Base-by-base conservation (phyloP, 2,797 vertebrate species). In the Microchirus variegatus region DNA sequence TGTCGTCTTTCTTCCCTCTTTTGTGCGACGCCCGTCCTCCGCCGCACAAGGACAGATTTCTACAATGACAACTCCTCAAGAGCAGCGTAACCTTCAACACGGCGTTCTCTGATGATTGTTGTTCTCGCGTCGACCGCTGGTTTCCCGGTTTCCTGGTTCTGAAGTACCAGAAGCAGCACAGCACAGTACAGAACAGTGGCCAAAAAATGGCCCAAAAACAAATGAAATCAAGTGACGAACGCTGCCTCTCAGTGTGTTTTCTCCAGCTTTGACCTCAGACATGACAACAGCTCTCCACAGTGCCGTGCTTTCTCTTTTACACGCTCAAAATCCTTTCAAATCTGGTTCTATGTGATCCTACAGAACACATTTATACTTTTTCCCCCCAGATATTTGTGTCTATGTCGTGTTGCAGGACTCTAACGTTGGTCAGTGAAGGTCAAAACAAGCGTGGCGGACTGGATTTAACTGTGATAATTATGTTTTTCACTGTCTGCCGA, bases 281-380 rank as follows among this genome's bases (percentile, higher is more conserved):
- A 64, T 68, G 66, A 71, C 59, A 19, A 51, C n/a, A 53, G 48
- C 62, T 64, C 37, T 63, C 22, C 31, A 26, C 13, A n/a, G 22
- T 64, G 58, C 62, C 73, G 57, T 65, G 53, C 63, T 48, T 31
- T 31, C 53, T 70, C 31, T 56, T 61, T 43, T 58, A 59, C 45
- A n/a, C 16, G 2, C 37, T 64, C 31, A 43, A 10, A 50, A 22
- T 45, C 38, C 12, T 58, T 54, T 77, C 44, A 40, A 63, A 57
- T 48, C 18, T 45, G 18, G 4, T 4, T 53, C 50, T 0, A 5
- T 40, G 35, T 43, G 61, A 62, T 69, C 9, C n/a, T 16, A 52
- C 51, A 16, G 10, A 46, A 12, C 9, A n/a, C 13, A 11, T 11
- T 26, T 58, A 40, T 36, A 2, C 1, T 15, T 11, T 35, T 37